These are phyloP conservation scores for Paracanthobrama guichenoti DNA, from an alignment of 2,113 vertebrate species.

Conservation along the genomic window DNA sequence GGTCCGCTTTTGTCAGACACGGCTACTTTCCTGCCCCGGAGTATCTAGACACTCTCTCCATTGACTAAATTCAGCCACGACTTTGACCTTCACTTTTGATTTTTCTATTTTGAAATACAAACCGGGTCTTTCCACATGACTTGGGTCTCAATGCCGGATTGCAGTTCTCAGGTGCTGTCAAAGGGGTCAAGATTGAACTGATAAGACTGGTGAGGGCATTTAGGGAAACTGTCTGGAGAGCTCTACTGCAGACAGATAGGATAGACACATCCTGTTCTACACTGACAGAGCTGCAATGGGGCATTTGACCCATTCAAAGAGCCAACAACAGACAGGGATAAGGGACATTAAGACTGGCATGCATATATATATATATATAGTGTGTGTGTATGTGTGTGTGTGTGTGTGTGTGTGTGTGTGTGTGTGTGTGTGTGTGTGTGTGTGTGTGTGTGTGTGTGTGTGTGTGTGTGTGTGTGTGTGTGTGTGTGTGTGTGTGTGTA, in stretches of 20 bases:
- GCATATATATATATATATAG: no score
- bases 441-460: no score
- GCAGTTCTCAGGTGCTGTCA: constrained; percentile 14
- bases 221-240: neutral
- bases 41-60: neutral
- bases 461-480: no score
- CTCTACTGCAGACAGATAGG: neutral
- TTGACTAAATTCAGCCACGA: constrained; percentile 27
- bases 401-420: no score
- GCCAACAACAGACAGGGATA: neutral
- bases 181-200: constrained; percentile 6
- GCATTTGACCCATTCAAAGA: constrained; percentile 20
- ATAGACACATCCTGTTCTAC: neutral
- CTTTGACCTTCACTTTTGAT: constrained; percentile 37
- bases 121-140: constrained; percentile 56
- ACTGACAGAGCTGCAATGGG: constrained; percentile 7
- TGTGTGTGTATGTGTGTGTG: no score
- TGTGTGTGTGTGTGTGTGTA: no score
- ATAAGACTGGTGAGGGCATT: constrained; percentile 31
- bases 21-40: neutral
- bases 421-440: no score
- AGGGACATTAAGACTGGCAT: neutral
- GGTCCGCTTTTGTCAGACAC: neutral
- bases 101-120: constrained; percentile 32
- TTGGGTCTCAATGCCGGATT: constrained; percentile 46